phyloP scores from a whole-genome alignment of 1,140 invertebrate genomes.

The Drosophila azteca region DNA sequence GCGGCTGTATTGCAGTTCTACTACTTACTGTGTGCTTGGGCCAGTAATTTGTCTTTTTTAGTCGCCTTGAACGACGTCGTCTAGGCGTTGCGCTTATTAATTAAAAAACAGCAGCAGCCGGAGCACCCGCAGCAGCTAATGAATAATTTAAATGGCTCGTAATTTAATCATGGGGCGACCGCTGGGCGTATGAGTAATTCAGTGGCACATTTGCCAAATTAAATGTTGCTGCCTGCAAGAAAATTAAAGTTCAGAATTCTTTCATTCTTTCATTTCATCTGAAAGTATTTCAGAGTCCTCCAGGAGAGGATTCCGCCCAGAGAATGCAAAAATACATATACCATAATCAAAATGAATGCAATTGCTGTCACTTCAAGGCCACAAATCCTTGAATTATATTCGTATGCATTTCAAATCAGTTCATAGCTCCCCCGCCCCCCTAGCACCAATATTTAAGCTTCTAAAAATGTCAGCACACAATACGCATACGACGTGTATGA shows the following conservation, averaged over 20 bases:
- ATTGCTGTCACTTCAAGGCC: conserved; percentile 24
- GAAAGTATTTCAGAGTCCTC: too few relatives aligned
- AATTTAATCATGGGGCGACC: conserved; percentile 65
- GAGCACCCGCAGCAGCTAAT: conserved; percentile 33
- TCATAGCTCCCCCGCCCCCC: not conserved
- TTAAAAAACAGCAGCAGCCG: conserved; percentile 61
- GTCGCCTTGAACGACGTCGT: conserved; percentile 26
- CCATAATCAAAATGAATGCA: conserved; percentile 28
- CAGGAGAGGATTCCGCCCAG: too few relatives aligned
- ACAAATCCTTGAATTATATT: conserved; percentile 2
- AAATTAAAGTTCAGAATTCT: too few relatives aligned
- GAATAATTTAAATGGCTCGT: conserved; percentile 36
- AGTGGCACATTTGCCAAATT: conserved; percentile 32
- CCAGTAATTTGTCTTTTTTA: conserved; percentile 57
- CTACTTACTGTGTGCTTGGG: not conserved
- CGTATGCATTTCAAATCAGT: conserved; percentile 54
- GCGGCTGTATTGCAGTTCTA: not conserved
- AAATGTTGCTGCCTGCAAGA: conserved; percentile 21
- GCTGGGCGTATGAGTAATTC: conserved; percentile 61
- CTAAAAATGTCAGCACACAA: conserved; percentile 1
- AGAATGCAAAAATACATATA: not conserved
- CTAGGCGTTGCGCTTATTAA: conserved; percentile 58
- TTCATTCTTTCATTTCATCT: too few relatives aligned
- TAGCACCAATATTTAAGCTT: not conserved
- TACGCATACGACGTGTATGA: conserved; percentile 21